A percentile compares a stretch with the other conserved stretches of the same genome.
These are phyloP conservation scores for Drosophila nebulosa DNA, from an alignment of 1,140 invertebrate species.

Conservation along the genomic window DNA sequence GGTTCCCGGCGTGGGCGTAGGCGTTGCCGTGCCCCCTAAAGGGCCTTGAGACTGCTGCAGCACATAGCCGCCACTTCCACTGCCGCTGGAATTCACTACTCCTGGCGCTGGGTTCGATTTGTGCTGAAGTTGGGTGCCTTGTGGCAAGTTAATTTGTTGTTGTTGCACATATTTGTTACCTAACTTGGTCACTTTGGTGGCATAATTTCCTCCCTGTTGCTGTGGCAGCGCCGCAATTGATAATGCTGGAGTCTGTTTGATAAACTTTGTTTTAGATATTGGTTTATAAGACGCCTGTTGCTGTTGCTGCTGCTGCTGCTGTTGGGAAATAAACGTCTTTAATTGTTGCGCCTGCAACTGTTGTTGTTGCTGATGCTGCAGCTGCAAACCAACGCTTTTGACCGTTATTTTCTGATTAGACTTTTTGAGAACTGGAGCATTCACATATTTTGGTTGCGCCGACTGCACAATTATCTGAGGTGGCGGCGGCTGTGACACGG, in stretches of 20 bases:
- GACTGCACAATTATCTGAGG: constrained; percentile 68
- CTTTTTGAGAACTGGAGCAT: constrained; percentile 53
- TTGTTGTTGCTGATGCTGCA: no score
- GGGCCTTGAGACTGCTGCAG: constrained; percentile 34
- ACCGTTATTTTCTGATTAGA: constrained; percentile 64
- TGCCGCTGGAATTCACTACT: constrained; percentile 22
- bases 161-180: constrained; percentile 60
- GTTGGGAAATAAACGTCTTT: constrained; percentile 60
- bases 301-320: constrained; percentile 36
- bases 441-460: constrained; percentile 65
- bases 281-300: constrained; percentile 48
- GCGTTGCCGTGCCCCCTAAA: neutral
- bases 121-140: constrained; percentile 72
- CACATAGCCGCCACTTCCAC: constrained; percentile 49
- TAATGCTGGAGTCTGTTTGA: constrained; percentile 60
- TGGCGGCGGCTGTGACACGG: constrained; percentile 33
- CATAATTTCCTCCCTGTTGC: constrained; percentile 39
- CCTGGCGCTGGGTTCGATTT: constrained; percentile 52
- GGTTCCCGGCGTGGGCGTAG: constrained; percentile 43
- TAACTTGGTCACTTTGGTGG: constrained; percentile 59
- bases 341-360: constrained; percentile 52
- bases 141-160: constrained; percentile 66
- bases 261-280: constrained; percentile 57
- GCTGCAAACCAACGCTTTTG: constrained; percentile 43
- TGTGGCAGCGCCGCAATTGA: constrained; percentile 65